Base-by-base conservation (phyloP, 2,888 invertebrate species). In the Craniophora ligustri region DNA sequence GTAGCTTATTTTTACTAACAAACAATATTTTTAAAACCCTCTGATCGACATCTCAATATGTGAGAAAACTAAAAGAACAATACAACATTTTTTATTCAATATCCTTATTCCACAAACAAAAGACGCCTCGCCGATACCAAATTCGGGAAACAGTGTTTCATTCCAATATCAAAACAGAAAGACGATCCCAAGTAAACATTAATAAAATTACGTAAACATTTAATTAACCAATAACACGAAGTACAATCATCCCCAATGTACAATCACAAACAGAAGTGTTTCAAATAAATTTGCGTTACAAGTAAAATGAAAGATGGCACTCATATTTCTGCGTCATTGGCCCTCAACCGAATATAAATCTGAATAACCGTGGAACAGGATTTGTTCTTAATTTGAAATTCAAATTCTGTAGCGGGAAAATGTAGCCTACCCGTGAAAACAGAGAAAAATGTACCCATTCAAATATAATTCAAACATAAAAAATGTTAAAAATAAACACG, bases 401-500 rank as follows among this genome's bases (percentile, higher is more conserved):
- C 87, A 89, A 88, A 89, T 89, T 83, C 71, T 79, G 84, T 79
- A 81, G 77, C 83, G 84, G 85, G 82, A 85, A 85, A 86, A 84
- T 81, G 87, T 83, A 81, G 82, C 75, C 64, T 72, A 76, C 73
- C 81, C 78, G 78, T 74, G 79, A 77, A 85, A 85, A 84, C 84
- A 84, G 78, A 79, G 81, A 85, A 86, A 87, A 87, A 87, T 85
- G 84, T 85, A 82, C 82, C 79, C 82, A 84, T 86, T 81, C 85
- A 85, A 85, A 88, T 85, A 82, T 84, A 88, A 88, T 87, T 88
- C n/a, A n/a, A 87, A 78, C 86, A 88, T 88, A 87, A 87, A 87
- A 86, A 85, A 81, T 63, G 60, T 59, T 71, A 74, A 72, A 77
- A 81, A 82, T 85, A 87, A 86, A 88, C 86, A 87, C 82, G 71